Evolutionary conservation across 2,888 invertebrate species (phyloP).

Genomic region (Tetrapedia diversipes): DNA sequence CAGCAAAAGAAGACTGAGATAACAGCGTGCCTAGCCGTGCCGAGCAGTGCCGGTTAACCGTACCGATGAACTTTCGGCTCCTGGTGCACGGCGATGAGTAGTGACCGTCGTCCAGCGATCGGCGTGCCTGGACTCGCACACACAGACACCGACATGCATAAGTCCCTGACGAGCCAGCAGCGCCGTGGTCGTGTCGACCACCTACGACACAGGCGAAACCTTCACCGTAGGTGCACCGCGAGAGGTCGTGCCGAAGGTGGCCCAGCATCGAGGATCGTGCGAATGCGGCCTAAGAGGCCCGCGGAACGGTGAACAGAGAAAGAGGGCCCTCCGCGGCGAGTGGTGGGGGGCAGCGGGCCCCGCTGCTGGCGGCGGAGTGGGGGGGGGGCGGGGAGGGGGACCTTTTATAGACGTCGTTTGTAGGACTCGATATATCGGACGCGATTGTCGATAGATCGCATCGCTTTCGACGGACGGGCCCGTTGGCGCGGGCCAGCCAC

Average conservation of each 20-base stretch:
- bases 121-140: slow-evolving; percentile 50
- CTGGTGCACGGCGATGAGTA: slow-evolving; percentile 74
- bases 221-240: slow-evolving; percentile 70
- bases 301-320: slow-evolving; percentile 59
- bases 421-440: slow-evolving; percentile 70
- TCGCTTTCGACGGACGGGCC: slow-evolving; percentile 21
- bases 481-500: background rate
- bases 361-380: background rate
- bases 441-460: slow-evolving; percentile 62
- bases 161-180: slow-evolving; percentile 22
- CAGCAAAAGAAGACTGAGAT: slow-evolving; percentile 8
- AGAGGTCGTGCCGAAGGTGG: slow-evolving; percentile 81
- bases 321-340: slow-evolving; percentile 17
- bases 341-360: too few species aligned
- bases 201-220: slow-evolving; percentile 69
- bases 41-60: slow-evolving; percentile 74
- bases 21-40: slow-evolving; percentile 63
- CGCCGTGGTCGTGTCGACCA: slow-evolving; percentile 56
- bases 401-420: slow-evolving; percentile 69
- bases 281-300: slow-evolving; percentile 73
- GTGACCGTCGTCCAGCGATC: slow-evolving; percentile 80
- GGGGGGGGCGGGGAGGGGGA: slow-evolving; percentile 33
- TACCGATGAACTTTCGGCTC: slow-evolving; percentile 78
- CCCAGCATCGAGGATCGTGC: slow-evolving; percentile 80
- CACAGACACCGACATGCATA: slow-evolving; percentile 29